Conservation (phyloP, 2,797 vertebrate species). For the Carapus acus region DNA sequence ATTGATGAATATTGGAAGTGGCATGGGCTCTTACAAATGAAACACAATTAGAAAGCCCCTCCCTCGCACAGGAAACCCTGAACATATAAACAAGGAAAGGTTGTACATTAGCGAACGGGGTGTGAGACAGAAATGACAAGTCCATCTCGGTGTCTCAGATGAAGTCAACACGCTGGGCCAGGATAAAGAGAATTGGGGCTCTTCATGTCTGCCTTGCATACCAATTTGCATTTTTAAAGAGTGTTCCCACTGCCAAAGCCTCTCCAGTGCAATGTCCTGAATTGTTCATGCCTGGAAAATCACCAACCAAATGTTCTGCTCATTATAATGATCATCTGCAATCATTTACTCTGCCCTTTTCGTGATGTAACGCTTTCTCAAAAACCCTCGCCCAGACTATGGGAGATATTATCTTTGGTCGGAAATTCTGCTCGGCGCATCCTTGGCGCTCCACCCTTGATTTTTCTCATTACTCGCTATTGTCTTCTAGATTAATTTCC, state of each 20-base stretch:
- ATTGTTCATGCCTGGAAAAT: constrained; percentile 75
- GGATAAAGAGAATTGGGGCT: constrained; percentile 65
- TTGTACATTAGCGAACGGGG: constrained; percentile 26
- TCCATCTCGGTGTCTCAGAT: constrained; percentile 56
- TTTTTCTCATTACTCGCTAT: constrained; percentile 49
- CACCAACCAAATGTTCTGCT: constrained; percentile 72
- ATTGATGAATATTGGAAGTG: constrained; percentile 42
- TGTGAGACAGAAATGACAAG: constrained; percentile 54
- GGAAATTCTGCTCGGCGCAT: constrained; percentile 43
- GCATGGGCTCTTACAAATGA: constrained; percentile 35
- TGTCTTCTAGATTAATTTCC: constrained; percentile 52
- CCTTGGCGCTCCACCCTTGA: constrained; percentile 30
- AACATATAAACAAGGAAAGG: constrained; percentile 47
- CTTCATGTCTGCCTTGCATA: constrained; percentile 71
- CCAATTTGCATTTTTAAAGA: constrained; percentile 77
- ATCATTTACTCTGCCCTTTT: constrained; percentile 64
- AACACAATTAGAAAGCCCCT: constrained; percentile 49
- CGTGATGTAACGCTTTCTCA: constrained; percentile 50
- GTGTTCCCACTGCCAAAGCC: constrained; percentile 63
- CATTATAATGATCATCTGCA: constrained; percentile 71
- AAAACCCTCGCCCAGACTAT: constrained; percentile 30
- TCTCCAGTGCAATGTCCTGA: constrained; percentile 64
- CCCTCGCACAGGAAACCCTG: constrained; percentile 43
- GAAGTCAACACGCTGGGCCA: constrained; percentile 65
- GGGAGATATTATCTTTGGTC: constrained; percentile 40